These are phyloP conservation scores for Harpalus rufipes DNA, from an alignment of 2,888 invertebrate species.

Conservation along the genomic window DNA sequence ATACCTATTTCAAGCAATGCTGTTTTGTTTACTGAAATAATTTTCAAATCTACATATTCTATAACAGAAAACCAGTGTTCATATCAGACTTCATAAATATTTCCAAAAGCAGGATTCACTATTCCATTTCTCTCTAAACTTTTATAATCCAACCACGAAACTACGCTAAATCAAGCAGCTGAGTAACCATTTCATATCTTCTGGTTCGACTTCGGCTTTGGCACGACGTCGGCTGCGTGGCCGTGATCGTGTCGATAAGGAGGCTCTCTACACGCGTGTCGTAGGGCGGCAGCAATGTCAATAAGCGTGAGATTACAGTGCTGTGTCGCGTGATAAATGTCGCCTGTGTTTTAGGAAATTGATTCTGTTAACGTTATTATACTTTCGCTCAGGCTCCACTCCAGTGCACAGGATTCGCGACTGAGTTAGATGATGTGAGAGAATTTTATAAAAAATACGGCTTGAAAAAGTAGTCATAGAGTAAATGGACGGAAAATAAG, in stretches of 20 bases:
- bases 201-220: too few species aligned
- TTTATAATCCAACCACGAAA: too few species aligned
- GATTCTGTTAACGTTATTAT: conserved; percentile 55
- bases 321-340: conserved; percentile 58
- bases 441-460: not conserved
- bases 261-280: not conserved
- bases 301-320: conserved; percentile 55
- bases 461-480: not conserved
- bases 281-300: conserved; percentile 28
- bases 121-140: too few species aligned
- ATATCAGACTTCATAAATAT: too few species aligned
- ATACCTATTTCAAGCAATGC: too few species aligned
- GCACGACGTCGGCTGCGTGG: not conserved
- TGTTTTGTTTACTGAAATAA: too few species aligned
- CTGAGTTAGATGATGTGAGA: not conserved
- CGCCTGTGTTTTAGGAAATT: conserved; percentile 58
- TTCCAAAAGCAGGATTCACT: too few species aligned
- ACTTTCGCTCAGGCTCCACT: conserved; percentile 11
- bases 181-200: not conserved
- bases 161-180: too few species aligned
- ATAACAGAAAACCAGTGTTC: too few species aligned
- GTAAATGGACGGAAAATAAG: too few species aligned
- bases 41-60: too few species aligned
- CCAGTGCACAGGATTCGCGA: not conserved
- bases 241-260: conserved; percentile 37